Evolutionary conservation across 2,888 invertebrate species (phyloP).

Genomic region (Neocrepidodera transversa): DNA sequence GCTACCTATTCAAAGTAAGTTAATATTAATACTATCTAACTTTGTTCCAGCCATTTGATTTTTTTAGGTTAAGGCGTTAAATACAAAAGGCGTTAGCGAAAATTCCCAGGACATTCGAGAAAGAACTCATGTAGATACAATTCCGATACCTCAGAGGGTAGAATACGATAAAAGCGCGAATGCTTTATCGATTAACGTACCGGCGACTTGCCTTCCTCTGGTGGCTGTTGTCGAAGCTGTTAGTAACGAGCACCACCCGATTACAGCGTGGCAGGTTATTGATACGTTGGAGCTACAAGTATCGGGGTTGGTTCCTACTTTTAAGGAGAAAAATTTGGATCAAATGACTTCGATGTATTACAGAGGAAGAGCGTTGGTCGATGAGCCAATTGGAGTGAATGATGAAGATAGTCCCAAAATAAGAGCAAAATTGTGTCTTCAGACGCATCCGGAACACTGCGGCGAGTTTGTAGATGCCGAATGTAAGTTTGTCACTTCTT

Average conservation of each 20-base stretch:
- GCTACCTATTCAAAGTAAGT: conserved; percentile 82
- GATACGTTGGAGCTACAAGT: conserved; percentile 76
- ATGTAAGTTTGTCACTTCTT: conserved; percentile 76
- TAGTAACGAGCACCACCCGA: conserved; percentile 65
- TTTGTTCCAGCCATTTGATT: not conserved
- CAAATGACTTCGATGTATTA: conserved; percentile 64
- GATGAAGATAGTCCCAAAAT: conserved; percentile 74
- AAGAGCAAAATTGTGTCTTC: conserved; percentile 81
- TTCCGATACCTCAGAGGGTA: conserved; percentile 80
- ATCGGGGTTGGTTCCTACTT: conserved; percentile 73
- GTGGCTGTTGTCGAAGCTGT: conserved; percentile 79
- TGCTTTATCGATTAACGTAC: conserved; percentile 79
- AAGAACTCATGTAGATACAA: conserved; percentile 84
- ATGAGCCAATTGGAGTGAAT: conserved; percentile 65
- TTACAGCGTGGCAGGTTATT: conserved; percentile 73
- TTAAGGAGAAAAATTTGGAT: conserved; percentile 74
- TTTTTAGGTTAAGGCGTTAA: conserved; percentile 79
- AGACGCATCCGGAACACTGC: conserved; percentile 81
- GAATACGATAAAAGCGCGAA: conserved; percentile 82
- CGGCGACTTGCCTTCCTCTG: conserved; percentile 78
- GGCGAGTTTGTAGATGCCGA: conserved; percentile 85
- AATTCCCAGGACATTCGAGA: conserved; percentile 84
- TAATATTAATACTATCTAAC: conserved; percentile 10
- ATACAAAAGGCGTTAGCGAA: conserved; percentile 86
- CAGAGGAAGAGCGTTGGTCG: conserved; percentile 63